Base-by-base conservation (phyloP, 2,888 invertebrate genomes). In the Spialia ferax region DNA sequence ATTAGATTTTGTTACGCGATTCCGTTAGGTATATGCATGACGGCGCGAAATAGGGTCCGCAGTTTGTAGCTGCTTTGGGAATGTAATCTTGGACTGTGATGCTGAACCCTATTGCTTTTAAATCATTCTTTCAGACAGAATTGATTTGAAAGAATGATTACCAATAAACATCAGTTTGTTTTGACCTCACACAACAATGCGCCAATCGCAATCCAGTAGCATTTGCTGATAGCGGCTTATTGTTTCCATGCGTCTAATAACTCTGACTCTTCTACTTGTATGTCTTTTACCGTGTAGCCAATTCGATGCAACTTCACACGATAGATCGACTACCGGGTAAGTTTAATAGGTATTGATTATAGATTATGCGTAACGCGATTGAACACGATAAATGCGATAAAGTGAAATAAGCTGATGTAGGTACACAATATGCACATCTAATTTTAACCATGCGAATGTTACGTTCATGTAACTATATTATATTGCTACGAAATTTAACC, bases 1-100 rank as follows among this genome's bases (percentile, higher is more conserved):
- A 55, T 55, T 56, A 45, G 55, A 45, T 45, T 45, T 42, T 26
- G 29, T 55, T 55, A 55, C 22, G 56, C 20, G 32, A 32, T 45
- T 48, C 29, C 15, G n/a, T 38, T 29, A 13, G n/a, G n/a, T n/a
- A 5, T 42, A 48, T 42, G 42, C 42, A 55, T 42, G 55, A 55
- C 23, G 20, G 15, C 48, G 22, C 4, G 10, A 48, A 56, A 64
- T 64, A 23, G 48, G 56, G 6, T 7, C 2, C 32, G 15, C 10
- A 45, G 42, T 22, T 48, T 8, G 20, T 48, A 4, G 11, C 48
- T 18, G 22, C 50, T 23, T 22, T 50, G 13, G 23, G 22, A 48
- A 22, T 48, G 18, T 2, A 48, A 20, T 22, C 0, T 48, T 20
- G 20, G 48, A 5, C 5, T 42, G 38, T n/a, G n/a, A 42, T n/a